Conservation (phyloP, 2,113 vertebrate species). For the Hydropotes inermis region DNA sequence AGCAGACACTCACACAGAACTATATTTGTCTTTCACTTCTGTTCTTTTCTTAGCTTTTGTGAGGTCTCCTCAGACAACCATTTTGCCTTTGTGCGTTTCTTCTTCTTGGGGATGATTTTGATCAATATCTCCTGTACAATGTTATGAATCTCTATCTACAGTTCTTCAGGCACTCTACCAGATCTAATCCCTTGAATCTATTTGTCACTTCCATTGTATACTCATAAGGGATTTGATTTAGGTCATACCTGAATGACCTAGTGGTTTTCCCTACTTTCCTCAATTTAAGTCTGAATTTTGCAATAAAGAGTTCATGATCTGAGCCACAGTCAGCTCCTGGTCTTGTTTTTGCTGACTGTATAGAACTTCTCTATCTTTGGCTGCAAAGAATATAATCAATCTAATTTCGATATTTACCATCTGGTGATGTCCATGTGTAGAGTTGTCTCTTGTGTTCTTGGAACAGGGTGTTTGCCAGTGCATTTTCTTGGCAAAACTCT, state of each 20-base stretch:
- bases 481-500: background rate
- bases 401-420: background rate
- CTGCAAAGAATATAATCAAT: background rate
- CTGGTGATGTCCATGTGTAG: background rate
- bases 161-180: background rate
- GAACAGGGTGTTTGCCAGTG: background rate
- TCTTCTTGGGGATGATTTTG: background rate
- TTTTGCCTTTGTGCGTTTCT: background rate
- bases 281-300: background rate
- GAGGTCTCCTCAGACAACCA: background rate
- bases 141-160: background rate
- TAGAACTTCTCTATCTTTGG: background rate
- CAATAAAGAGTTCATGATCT: background rate
- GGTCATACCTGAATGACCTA: background rate
- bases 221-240: background rate
- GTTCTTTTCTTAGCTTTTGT: background rate
- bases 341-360: background rate
- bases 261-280: background rate
- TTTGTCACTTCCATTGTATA: background rate
- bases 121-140: background rate
- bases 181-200: background rate
- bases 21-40: background rate
- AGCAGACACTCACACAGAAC: too few species aligned
- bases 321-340: background rate
- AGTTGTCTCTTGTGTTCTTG: background rate